phyloP scores from a whole-genome alignment of 2,113 vertebrate species.

The Chauna torquata region DNA sequence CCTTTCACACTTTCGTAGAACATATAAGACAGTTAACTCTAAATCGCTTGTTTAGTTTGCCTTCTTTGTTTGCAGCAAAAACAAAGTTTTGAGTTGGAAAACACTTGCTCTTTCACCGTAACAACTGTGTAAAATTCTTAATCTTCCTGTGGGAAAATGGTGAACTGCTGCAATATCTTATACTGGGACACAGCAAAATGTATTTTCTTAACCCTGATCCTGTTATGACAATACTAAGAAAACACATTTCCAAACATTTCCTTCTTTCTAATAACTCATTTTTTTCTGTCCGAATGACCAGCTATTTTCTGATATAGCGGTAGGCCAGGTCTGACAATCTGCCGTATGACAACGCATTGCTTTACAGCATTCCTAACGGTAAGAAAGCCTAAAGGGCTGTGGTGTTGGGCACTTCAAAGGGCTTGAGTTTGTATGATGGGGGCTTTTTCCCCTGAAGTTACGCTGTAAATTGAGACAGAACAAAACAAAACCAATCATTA shows the following conservation, averaged over 20 bases:
- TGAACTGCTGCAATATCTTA: neutral
- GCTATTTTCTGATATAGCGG: neutral
- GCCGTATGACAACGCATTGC: neutral
- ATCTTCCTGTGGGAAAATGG: neutral
- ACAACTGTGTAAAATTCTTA: neutral
- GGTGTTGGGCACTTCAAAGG: neutral
- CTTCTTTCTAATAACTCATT: neutral
- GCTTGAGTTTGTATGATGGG: neutral
- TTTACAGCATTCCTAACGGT: neutral
- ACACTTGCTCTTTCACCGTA: neutral
- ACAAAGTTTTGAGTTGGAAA: neutral
- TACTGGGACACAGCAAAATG: neutral
- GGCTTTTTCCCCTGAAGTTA: neutral
- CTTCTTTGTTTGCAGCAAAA: neutral
- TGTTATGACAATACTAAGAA: neutral
- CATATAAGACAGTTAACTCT: neutral
- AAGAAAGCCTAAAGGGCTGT: neutral
- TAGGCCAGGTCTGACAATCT: neutral
- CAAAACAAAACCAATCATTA: neutral
- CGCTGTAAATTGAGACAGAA: neutral
- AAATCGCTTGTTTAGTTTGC: neutral
- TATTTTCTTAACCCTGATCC: neutral
- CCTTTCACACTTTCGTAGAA: neutral
- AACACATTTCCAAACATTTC: neutral
- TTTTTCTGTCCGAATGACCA: constrained; percentile 1